A percentile compares a stretch with the other conserved stretches of the same genome.
These are phyloP conservation scores for Rhopalosiphum maidis DNA, from an alignment of 1,140 invertebrate species.

Conservation along the genomic window DNA sequence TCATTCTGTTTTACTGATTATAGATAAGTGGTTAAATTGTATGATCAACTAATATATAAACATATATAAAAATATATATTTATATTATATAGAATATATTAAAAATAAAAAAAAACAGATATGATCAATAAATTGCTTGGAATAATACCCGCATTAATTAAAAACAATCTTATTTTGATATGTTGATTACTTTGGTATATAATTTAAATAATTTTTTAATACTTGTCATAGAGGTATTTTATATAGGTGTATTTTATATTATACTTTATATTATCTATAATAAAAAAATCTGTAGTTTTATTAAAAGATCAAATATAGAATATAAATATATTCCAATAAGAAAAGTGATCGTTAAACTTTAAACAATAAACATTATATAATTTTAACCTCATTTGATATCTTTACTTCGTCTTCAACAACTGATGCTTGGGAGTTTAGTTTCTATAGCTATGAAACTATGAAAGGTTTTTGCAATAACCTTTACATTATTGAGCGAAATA, in stretches of 20 bases:
- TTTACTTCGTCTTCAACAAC: background rate
- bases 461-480: constrained; percentile 45
- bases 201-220: background rate
- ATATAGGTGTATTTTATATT: background rate
- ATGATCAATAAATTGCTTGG: background rate
- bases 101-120: background rate
- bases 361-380: background rate
- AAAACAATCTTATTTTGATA: background rate
- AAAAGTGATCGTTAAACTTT: background rate
- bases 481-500: constrained; percentile 29
- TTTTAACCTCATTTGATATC: background rate
- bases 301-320: background rate
- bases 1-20: background rate
- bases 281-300: background rate
- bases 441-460: background rate
- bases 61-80: too few species aligned
- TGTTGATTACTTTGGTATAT: background rate
- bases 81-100: background rate
- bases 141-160: background rate
- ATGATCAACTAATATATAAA: background rate
- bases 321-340: background rate
- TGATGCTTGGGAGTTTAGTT: background rate
- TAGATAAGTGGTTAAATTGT: background rate
- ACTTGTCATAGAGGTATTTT: background rate
- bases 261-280: background rate